Evolutionary conservation across 2,797 vertebrate species (phyloP).

Genomic region (Cynodonichthys magdalenae): DNA sequence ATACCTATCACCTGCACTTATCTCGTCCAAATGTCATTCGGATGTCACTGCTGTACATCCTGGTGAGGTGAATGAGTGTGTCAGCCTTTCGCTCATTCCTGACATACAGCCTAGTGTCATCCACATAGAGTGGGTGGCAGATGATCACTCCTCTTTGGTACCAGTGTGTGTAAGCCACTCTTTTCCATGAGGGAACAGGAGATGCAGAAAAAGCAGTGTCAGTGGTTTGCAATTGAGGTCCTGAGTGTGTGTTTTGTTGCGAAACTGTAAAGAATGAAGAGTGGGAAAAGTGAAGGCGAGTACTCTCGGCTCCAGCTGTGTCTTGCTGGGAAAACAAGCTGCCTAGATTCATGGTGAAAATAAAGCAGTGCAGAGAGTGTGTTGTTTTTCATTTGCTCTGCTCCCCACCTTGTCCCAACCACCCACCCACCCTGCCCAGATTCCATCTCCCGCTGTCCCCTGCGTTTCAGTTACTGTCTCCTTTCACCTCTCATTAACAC

Average conservation of each 20-base stretch:
- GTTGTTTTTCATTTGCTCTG: constrained; percentile 44
- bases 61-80: background rate
- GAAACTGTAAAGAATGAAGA: constrained; percentile 41
- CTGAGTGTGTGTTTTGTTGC: constrained; percentile 20
- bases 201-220: background rate
- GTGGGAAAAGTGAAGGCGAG: constrained; percentile 32
- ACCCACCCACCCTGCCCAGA: constrained; percentile 30
- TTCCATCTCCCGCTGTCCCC: constrained; percentile 49
- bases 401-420: constrained; percentile 2
- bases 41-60: background rate
- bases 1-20: background rate
- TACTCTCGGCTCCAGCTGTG: constrained; percentile 46
- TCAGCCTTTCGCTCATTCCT: background rate
- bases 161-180: background rate
- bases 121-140: background rate
- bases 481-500: constrained; percentile 84
- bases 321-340: constrained; percentile 61
- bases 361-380: constrained; percentile 62
- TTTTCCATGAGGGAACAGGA: background rate
- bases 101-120: background rate
- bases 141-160: background rate
- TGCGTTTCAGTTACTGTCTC: constrained; percentile 83
- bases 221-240: background rate
- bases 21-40: constrained; percentile 1
- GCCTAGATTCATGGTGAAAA: constrained; percentile 55